Base-by-base conservation (phyloP, 2,888 invertebrate species). In the Hyposoter dolosus region DNA sequence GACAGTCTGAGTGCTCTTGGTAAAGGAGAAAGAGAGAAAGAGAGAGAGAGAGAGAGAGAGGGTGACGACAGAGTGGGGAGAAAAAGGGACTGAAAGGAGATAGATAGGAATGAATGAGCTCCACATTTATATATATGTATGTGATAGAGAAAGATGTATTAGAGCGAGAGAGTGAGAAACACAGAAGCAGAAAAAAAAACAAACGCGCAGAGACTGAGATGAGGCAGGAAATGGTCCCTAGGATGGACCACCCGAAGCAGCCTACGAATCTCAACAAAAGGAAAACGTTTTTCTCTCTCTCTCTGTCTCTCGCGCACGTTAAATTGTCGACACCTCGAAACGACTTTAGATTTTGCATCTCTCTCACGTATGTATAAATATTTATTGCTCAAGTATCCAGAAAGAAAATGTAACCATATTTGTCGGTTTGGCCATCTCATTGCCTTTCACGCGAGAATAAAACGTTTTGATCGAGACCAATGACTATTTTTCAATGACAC, bases 1-100 rank as follows among this genome's bases (percentile, higher is more conserved):
- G 90, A 83, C 82, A 86, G 91, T 89, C 91, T 91, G 91, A 91
- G 91, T 91, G 89, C 88, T 84, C 69, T 72, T 84, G 63, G 72
- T 80, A 88, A n/a, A n/a, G n/a, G n/a, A n/a, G n/a, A n/a, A n/a
- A n/a, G n/a, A n/a, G n/a, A n/a, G 35, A 35, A 35, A 1, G 28
- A 88, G 88, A 85, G 56, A 60, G 15, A 60, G 5, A 28, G 23
- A 23, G 56, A 23, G 56, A 60, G 12, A 5, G 87, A 85, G 84
- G 40, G 40, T 1, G 40, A 40, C 40, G 40, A 40, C 40, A 40
- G 40, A 9, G 40, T 40, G 4, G 40, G 63, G 75, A 75, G 43
- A 43, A 84, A 87, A 74, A 83, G 83, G 88, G 56, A 78, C 53
- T 53, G 56, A 56, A 32, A 43, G 43, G 43, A 43, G 43, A 68